Percentiles rank a stretch among this genome's conserved stretches.
Conservation (phyloP, 53 echinoderm and acorn worm genomes). For the Antedon mediterranea region DNA sequence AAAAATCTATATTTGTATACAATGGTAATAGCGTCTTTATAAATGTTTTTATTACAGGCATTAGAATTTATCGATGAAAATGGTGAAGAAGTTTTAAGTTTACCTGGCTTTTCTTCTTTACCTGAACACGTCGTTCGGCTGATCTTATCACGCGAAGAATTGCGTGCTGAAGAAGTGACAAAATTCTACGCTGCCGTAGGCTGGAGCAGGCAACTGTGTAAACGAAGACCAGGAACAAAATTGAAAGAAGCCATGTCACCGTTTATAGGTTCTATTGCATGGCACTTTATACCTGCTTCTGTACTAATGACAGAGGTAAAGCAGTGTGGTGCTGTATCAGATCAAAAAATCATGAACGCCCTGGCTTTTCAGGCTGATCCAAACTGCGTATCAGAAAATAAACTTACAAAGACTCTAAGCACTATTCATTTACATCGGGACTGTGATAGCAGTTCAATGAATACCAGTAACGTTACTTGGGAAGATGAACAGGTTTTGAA, state of each 20-base stretch:
- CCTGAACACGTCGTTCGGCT: conserved; percentile 92
- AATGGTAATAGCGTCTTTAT: background rate
- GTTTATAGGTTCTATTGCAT: conserved; percentile 73
- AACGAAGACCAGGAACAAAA: conserved; percentile 46
- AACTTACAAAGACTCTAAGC: conserved; percentile 33
- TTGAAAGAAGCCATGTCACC: conserved; percentile 63
- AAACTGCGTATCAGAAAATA: conserved; percentile 48
- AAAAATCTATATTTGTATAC: no score
- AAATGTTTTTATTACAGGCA: conserved; percentile 26
- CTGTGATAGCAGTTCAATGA: background rate
- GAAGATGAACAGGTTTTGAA: background rate
- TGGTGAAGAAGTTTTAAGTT: conserved; percentile 60
- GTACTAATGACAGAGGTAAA: conserved; percentile 77
- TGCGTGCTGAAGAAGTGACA: conserved; percentile 76
- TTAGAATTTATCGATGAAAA: conserved; percentile 85
- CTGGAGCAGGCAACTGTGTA: conserved; percentile 58
- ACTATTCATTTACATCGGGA: background rate
- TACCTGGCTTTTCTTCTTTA: conserved; percentile 68
- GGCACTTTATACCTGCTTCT: conserved; percentile 76
- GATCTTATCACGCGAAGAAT: conserved; percentile 79
- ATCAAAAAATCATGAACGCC: conserved; percentile 92
- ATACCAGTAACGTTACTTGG: background rate
- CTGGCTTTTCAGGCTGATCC: conserved; percentile 95
- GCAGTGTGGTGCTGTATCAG: conserved; percentile 53
- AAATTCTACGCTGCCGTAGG: conserved; percentile 82